These are phyloP conservation scores for Babyrousa celebensis DNA, from an alignment of 2,797 vertebrate genomes.

Conservation along the genomic window DNA sequence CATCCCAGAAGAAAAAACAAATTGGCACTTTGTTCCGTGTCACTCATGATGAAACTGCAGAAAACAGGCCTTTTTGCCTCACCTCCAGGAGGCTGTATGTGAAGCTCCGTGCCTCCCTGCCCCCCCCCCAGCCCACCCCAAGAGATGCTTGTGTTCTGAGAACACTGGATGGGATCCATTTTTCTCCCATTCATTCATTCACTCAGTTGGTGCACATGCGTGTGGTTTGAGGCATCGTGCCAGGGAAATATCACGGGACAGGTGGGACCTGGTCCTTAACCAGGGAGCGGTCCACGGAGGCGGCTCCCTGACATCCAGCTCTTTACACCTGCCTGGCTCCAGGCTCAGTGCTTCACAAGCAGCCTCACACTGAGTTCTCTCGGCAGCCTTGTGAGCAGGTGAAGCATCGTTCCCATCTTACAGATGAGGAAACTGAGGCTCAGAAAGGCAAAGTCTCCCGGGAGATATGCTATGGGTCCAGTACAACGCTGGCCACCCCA, in stretches of 20 bases:
- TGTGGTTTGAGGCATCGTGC: background rate
- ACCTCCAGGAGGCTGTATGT: fast-evolving
- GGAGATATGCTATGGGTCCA: background rate
- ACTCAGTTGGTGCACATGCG: background rate
- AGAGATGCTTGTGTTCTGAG: background rate
- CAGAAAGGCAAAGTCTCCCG: background rate
- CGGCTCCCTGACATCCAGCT: fast-evolving
- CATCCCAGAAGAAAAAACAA: background rate
- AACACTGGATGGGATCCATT: background rate
- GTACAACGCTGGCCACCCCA: fast-evolving
- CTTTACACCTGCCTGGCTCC: background rate
- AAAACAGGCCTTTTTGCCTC: background rate
- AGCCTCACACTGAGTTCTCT: background rate
- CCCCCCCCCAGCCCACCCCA: background rate
- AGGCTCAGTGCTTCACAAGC: background rate
- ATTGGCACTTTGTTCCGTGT: background rate
- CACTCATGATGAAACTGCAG: background rate
- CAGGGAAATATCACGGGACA: background rate
- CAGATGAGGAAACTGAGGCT: constrained; percentile 11
- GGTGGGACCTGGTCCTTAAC: background rate
- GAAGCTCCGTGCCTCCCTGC: background rate
- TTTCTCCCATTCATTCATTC: background rate
- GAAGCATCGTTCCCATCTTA: background rate
- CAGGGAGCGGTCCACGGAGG: too few relatives aligned
- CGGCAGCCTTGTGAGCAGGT: background rate